Percentiles rank a stretch among this genome's conserved stretches.
Conservation (phyloP, 2,888 invertebrate species). For the Alloplasta piceator region DNA sequence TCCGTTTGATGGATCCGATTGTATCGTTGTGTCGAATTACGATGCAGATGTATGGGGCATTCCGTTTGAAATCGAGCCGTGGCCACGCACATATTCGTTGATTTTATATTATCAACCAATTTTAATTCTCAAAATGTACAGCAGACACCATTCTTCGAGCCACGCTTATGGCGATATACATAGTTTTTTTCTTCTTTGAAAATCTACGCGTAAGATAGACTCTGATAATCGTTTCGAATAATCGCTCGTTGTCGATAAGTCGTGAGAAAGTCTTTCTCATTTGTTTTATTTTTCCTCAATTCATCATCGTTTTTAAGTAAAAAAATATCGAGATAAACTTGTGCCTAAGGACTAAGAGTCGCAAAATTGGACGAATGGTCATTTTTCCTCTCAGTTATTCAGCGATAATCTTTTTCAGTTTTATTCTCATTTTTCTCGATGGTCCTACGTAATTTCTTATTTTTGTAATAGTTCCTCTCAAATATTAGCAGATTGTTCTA, state of each 20-base stretch:
- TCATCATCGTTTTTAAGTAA: slow-evolving; percentile 34
- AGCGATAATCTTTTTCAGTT: not conserved
- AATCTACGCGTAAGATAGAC: slow-evolving; percentile 9
- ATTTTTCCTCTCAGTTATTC: slow-evolving; percentile 12
- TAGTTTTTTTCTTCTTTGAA: not conserved
- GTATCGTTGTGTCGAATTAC: slow-evolving; percentile 18
- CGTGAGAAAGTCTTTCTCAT: slow-evolving; percentile 18
- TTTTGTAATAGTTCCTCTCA: not conserved
- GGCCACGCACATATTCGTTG: slow-evolving; percentile 17
- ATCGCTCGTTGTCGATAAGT: slow-evolving; percentile 53
- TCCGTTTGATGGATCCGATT: slow-evolving; percentile 36
- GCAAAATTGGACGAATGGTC: slow-evolving; percentile 55
- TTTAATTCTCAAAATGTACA: too few species aligned
- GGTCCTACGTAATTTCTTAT: slow-evolving; percentile 27
- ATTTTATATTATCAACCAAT: not conserved
- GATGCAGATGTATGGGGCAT: slow-evolving; percentile 3
- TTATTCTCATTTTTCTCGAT: slow-evolving; percentile 24
- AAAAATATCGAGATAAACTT: slow-evolving; percentile 57
- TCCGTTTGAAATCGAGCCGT: slow-evolving; percentile 10
- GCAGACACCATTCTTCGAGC: not conserved
- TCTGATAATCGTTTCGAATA: slow-evolving; percentile 22
- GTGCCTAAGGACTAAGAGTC: slow-evolving; percentile 56
- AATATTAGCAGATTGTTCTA: not conserved
- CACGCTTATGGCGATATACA: not conserved
- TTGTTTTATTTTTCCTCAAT: slow-evolving; percentile 6